Evolutionary conservation across 2,888 invertebrate species (phyloP), one percentile per base, ranked within the genome.

Genomic region (Nezara viridula): DNA sequence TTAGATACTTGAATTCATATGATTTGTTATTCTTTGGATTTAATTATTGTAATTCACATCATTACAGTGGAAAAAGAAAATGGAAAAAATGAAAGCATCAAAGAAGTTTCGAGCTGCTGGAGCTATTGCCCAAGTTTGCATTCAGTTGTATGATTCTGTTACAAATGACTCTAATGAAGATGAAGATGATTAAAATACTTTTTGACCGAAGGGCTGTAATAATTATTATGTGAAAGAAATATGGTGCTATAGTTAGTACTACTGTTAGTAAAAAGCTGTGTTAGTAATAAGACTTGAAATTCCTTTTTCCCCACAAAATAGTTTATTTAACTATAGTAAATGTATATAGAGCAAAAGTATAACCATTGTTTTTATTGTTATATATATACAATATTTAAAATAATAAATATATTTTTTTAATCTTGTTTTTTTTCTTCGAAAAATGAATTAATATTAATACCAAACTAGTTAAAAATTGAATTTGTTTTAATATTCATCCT

Each of bases 21-120:
- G 9, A 14, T 55, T n/a, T 0, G 9, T 60, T 27, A 21, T 40
- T 40, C 24, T 77, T 77, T 40, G 21, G 21, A 9, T 24, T 77
- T 40, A 44, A 77, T 24, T 77, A 77, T 3, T 77, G 12, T 40
- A 9, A 12, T 40, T 24, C 40, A 40, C 12, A 40, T 40, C 0
- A 90, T 94, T 94, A 90, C 92, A 95, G 94, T 96, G 96, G 96
- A 95, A 95, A 92, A 95, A 94, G 91, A 95, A 95, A 92, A 93
- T 95, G 92, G 95, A 95, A 89, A 95, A 95, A 92, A 94, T 94
- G 92, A 94, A 94, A 91, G 95, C 95, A 0, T 94, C 94, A 66
- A 95, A 95, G 66, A 94, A 95, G 91, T 96, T 96, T 91, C 95
- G 95, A 92, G 96, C 96, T 24, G 95, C 95, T 2, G 95, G 95